Evolutionary conservation across 2,113 vertebrate species (phyloP).

Genomic region (Brachyhypopomus gauderio): DNA sequence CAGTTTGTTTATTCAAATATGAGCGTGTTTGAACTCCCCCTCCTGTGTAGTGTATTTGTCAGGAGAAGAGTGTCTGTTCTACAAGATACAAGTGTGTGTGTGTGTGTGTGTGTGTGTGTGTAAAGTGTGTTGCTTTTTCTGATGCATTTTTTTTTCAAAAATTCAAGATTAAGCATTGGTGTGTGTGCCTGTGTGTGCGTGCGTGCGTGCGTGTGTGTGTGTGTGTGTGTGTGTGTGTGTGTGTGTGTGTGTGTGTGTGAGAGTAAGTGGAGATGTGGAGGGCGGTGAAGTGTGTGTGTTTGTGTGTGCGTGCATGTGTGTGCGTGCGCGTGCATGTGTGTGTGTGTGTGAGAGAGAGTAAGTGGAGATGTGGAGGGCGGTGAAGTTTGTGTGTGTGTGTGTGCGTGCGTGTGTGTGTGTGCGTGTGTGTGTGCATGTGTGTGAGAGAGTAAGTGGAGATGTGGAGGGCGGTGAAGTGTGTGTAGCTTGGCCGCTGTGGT

Average conservation of each 20-base stretch:
- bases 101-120: neutral
- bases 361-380: no score
- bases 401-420: no score
- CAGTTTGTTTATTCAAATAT: constrained; percentile 32
- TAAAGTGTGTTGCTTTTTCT: constrained; percentile 14
- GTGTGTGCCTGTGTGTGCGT: neutral
- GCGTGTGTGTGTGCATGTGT: no score
- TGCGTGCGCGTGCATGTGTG: no score
- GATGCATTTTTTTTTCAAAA: constrained; percentile 17
- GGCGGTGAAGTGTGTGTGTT: constrained; percentile 32
- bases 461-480: constrained; percentile 7
- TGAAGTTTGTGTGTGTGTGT: no score
- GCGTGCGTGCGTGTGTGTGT: neutral
- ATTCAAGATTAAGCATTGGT: neutral
- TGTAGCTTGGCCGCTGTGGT: constrained; percentile 5
- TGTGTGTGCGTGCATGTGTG: no score
- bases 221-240: neutral
- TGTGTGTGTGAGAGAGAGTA: no score
- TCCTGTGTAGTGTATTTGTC: constrained; percentile 9
- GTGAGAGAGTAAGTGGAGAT: no score
- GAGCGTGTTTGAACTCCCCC: constrained; percentile 2
- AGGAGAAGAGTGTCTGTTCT: neutral
- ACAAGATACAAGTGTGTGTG: constrained; percentile 8
- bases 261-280: constrained; percentile 7
- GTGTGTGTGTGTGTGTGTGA: neutral